A percentile compares a stretch with the other conserved stretches of the same genome.
phyloP scores from a whole-genome alignment of 2,888 invertebrate species.

The Pimpla rufipes region DNA sequence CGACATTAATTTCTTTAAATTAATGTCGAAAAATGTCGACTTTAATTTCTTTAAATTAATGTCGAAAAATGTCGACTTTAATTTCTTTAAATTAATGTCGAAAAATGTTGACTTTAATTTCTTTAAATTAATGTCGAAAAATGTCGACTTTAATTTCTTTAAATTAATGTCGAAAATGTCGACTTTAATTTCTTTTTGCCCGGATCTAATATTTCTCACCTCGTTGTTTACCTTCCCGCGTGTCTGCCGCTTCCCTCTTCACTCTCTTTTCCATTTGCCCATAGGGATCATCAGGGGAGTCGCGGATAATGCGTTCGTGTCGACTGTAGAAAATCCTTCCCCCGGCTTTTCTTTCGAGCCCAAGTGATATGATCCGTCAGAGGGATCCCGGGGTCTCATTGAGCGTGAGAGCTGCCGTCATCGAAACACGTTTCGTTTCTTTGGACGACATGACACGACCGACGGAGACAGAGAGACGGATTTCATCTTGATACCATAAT shows the following conservation, averaged over 20 bases:
- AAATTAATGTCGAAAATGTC: too few species aligned
- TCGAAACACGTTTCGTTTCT: neutral
- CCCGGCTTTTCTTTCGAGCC: constrained; percentile 27
- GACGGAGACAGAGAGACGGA: constrained; percentile 30
- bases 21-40: too few species aligned
- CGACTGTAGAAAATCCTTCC: constrained; percentile 3
- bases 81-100: too few species aligned
- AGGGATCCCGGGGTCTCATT: constrained; percentile 16
- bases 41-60: too few species aligned
- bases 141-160: too few species aligned
- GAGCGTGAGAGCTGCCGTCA: neutral
- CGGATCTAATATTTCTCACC: too few species aligned
- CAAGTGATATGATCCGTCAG: constrained; percentile 33
- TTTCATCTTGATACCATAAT: constrained; percentile 55
- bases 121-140: too few species aligned
- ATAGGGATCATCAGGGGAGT: neutral
- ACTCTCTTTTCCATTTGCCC: neutral
- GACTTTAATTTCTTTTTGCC: too few species aligned
- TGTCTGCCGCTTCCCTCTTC: neutral
- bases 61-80: too few species aligned
- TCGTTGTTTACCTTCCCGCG: neutral
- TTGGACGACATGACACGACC: constrained; percentile 8
- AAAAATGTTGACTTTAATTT: too few species aligned
- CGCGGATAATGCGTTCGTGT: constrained; percentile 10
- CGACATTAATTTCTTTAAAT: too few species aligned